phyloP scores from a whole-genome alignment of 1,140 invertebrate species.

The Lucilia sericata region DNA sequence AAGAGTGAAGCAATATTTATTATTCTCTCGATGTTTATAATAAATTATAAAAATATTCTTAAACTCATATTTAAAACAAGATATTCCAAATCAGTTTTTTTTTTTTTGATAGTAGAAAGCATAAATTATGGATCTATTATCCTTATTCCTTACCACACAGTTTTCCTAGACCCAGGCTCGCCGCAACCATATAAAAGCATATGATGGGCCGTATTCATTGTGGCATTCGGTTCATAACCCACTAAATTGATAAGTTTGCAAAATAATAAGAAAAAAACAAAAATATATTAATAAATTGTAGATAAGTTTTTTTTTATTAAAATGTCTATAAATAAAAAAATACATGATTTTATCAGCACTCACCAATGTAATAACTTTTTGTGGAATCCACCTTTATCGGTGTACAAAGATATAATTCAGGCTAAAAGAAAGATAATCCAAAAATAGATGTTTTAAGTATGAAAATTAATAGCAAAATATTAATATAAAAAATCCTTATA shows the following conservation, averaged over 20 bases:
- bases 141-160: slow-evolving; percentile 79
- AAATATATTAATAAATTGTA: slow-evolving; percentile 30
- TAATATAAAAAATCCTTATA: too few species aligned
- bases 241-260: slow-evolving; percentile 72
- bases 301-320: slow-evolving; percentile 25
- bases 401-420: slow-evolving; percentile 87
- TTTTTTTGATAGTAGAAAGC: too few species aligned
- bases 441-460: slow-evolving; percentile 41
- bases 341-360: slow-evolving; percentile 53
- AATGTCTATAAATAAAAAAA: not conserved
- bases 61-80: too few species aligned
- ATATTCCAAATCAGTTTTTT: too few species aligned
- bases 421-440: slow-evolving; percentile 71
- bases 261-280: slow-evolving; percentile 11
- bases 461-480: too few species aligned
- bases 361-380: slow-evolving; percentile 82
- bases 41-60: too few species aligned
- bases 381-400: slow-evolving; percentile 80
- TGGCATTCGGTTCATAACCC: slow-evolving; percentile 93
- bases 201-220: slow-evolving; percentile 92
- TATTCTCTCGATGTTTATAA: too few species aligned
- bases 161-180: slow-evolving; percentile 81
- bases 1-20: not conserved
- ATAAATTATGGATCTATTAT: too few species aligned
- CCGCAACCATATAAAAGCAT: slow-evolving; percentile 96